Percentiles rank a stretch among this genome's conserved stretches.
Evolutionary conservation across 2,888 invertebrate genomes (phyloP).

Genomic region (Acleris laterana): DNA sequence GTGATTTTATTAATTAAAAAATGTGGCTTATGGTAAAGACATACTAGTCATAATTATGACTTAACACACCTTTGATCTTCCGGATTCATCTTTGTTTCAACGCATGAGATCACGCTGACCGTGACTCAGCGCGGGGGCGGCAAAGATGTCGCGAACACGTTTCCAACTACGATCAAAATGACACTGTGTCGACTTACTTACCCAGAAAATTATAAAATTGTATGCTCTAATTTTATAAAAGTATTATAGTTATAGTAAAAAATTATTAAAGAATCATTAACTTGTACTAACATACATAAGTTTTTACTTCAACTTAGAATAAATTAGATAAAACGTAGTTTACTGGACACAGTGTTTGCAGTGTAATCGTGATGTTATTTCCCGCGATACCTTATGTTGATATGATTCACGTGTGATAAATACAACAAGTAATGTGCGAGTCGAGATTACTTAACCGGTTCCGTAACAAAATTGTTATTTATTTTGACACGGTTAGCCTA

Average conservation of each 20-base stretch:
- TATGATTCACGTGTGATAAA: constrained; percentile 32
- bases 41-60: neutral
- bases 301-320: neutral
- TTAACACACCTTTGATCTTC: constrained; percentile 6
- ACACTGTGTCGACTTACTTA: constrained; percentile 24
- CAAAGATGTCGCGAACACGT: constrained; percentile 39
- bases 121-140: constrained; percentile 48
- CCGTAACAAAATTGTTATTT: neutral
- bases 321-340: neutral
- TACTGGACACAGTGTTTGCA: constrained; percentile 9
- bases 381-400: constrained; percentile 10
- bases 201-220: neutral
- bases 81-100: constrained; percentile 39
- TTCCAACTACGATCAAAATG: constrained; percentile 26
- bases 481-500: no score
- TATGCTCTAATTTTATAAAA: no score
- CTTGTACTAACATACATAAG: no score
- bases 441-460: constrained; percentile 11
- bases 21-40: no score
- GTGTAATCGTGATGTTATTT: constrained; percentile 7
- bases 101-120: constrained; percentile 45
- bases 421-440: constrained; percentile 9
- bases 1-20: no score
- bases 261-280: no score
- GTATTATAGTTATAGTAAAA: no score